These are phyloP conservation scores for Onychomys torridus DNA, from an alignment of 2,797 vertebrate genomes.

Conservation along the genomic window DNA sequence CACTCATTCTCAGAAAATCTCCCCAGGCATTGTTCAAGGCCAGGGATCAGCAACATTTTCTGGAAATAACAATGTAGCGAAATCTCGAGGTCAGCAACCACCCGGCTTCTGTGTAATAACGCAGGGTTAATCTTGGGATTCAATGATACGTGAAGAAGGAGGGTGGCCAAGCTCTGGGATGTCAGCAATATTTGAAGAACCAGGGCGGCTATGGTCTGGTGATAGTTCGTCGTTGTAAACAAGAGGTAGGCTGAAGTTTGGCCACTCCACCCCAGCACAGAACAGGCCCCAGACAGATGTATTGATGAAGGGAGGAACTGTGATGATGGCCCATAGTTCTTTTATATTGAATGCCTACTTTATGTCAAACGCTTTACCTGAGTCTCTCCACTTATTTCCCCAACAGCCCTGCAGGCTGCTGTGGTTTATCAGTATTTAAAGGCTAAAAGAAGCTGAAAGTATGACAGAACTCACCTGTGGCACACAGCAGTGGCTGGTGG, in stretches of 20 bases:
- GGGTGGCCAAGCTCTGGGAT: neutral
- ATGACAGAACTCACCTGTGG: neutral
- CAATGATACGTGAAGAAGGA: neutral
- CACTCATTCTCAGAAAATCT: neutral
- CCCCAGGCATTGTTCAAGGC: neutral
- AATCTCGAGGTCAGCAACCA: neutral
- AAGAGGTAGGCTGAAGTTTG: neutral
- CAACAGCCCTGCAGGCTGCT: neutral
- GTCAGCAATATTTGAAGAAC: neutral
- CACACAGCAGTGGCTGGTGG: accelerated
- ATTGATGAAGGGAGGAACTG: neutral
- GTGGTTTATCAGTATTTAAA: neutral
- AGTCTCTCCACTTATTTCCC: neutral
- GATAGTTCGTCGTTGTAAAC: neutral
- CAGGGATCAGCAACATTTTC: neutral
- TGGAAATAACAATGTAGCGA: neutral
- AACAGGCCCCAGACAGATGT: neutral
- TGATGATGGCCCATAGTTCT: neutral
- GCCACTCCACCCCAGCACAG: neutral
- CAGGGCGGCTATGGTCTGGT: neutral
- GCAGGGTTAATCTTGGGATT: neutral
- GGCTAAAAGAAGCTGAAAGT: neutral
- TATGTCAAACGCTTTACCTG: neutral
- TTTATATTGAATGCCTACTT: neutral
- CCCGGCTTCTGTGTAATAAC: neutral